Conservation (phyloP, 2,113 vertebrate genomes). For the Rhinolophus sinicus region DNA sequence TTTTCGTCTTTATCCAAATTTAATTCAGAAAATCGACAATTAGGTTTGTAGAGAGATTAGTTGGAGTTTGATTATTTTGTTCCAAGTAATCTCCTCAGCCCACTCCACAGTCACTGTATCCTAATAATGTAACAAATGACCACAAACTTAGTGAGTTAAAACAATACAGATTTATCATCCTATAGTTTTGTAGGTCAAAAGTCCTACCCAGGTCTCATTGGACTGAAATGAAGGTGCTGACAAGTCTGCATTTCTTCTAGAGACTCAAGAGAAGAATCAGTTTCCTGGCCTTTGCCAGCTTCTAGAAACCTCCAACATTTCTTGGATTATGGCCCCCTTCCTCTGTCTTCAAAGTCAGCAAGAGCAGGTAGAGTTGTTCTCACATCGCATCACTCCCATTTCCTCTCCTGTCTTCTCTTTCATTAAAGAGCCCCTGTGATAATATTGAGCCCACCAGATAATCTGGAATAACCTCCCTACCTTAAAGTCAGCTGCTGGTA, state of each 20-base stretch:
- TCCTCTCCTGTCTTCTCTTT: neutral
- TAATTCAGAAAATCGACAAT: slow-evolving; percentile 2
- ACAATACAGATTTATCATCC: neutral
- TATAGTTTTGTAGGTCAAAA: neutral
- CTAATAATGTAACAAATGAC: neutral
- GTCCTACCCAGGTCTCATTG: neutral
- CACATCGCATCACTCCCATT: neutral
- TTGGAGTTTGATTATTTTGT: neutral
- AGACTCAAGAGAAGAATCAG: neutral
- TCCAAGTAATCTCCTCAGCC: neutral
- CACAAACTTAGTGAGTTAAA: neutral
- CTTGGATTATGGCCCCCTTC: neutral
- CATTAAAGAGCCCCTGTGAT: neutral
- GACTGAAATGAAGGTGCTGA: neutral
- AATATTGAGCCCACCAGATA: neutral
- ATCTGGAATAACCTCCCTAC: neutral
- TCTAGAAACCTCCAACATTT: neutral
- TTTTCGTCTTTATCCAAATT: neutral
- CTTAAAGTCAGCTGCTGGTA: neutral
- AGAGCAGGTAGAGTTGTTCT: neutral
- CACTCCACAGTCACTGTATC: neutral
- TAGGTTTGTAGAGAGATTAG: neutral
- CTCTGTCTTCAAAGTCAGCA: neutral
- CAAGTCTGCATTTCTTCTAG: neutral
- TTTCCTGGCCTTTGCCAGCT: neutral